These are phyloP conservation scores for Lasioglossum vierecki DNA, from an alignment of 2,888 invertebrate genomes.

Conservation along the genomic window DNA sequence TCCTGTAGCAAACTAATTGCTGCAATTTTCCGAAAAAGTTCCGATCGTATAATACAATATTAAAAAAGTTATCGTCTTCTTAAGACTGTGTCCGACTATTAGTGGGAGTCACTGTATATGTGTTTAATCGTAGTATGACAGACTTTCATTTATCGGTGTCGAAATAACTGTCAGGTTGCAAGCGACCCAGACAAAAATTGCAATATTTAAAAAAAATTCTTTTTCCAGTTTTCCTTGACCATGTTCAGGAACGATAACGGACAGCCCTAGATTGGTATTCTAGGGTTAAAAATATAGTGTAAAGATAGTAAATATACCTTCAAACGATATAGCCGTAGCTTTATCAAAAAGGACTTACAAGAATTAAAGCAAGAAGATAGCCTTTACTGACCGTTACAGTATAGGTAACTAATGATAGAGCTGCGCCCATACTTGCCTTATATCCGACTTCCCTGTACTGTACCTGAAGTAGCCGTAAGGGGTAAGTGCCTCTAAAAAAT, in stretches of 20 bases:
- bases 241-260: not conserved
- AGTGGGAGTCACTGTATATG: no score
- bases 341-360: not conserved
- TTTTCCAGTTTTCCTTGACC: not conserved
- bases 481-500: not conserved
- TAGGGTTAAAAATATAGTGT: not conserved
- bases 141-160: not conserved
- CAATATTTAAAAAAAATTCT: not conserved
- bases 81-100: no score
- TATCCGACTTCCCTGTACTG: not conserved
- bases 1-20: no score
- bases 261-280: not conserved
- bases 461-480: not conserved
- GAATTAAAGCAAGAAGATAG: not conserved
- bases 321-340: not conserved
- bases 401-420: not conserved
- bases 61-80: no score
- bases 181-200: not conserved
- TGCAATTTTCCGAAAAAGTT: no score
- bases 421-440: not conserved
- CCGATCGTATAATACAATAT: no score
- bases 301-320: not conserved
- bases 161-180: not conserved
- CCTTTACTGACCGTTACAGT: not conserved
- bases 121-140: not conserved